These are phyloP conservation scores for Bungarus multicinctus DNA, from an alignment of 2,113 vertebrate species.

Conservation along the genomic window DNA sequence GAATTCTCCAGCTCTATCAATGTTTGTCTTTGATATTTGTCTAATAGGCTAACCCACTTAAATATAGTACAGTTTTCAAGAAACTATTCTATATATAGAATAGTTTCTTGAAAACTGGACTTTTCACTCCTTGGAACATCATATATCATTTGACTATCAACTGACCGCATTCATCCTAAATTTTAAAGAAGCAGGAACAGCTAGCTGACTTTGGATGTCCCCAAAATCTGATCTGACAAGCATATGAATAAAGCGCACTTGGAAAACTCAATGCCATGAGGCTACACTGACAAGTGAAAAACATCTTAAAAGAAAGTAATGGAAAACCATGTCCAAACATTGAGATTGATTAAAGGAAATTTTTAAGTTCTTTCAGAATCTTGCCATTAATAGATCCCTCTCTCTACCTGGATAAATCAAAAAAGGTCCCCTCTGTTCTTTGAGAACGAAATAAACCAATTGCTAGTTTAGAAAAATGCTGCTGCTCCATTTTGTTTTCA, in stretches of 20 bases:
- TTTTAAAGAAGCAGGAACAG: conserved; percentile 27
- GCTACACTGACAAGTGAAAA: background rate
- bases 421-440: background rate
- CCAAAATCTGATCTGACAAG: background rate
- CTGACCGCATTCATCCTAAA: conserved; percentile 35
- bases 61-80: background rate
- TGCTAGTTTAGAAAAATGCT: background rate
- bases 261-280: background rate
- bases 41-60: conserved; percentile 29
- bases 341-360: background rate
- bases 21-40: background rate
- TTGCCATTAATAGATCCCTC: background rate
- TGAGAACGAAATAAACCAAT: background rate
- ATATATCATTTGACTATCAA: conserved; percentile 24
- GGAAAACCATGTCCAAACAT: background rate
- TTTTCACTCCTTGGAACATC: conserved; percentile 3
- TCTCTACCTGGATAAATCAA: background rate
- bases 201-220: background rate
- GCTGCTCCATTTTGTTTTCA: background rate
- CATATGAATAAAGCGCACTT: background rate
- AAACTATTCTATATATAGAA: too few relatives aligned
- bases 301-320: background rate
- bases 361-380: conserved; percentile 17
- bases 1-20: conserved; percentile 5
- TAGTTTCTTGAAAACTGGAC: conserved; percentile 22